phyloP scores from a whole-genome alignment of 2,888 invertebrate species.

The Drosophila paranaensis region DNA sequence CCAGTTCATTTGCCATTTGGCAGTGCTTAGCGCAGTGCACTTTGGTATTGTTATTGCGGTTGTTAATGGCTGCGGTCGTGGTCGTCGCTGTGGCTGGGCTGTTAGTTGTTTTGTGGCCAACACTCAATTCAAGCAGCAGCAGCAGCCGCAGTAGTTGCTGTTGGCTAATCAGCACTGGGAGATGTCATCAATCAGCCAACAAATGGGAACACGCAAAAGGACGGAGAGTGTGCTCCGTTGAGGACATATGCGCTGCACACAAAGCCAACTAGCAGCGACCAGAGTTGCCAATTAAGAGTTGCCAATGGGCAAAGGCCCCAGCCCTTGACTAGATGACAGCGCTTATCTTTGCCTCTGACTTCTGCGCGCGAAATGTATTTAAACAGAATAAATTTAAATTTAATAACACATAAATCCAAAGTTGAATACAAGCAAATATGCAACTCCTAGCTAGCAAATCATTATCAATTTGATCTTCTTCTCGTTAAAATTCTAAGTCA shows the following conservation, averaged over 20 bases:
- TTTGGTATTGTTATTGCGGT: conserved; percentile 40
- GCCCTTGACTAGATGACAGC: not conserved
- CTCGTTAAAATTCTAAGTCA: not conserved
- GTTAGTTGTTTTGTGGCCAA: conserved; percentile 34
- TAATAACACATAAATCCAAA: not conserved
- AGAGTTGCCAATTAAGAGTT: not conserved
- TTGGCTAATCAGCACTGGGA: conserved; percentile 47
- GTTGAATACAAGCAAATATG: not conserved
- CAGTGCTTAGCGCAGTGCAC: not conserved
- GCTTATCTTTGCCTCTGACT: not conserved
- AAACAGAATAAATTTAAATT: not conserved
- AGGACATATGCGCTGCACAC: not conserved
- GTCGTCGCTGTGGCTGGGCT: conserved; percentile 7
- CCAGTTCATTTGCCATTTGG: conserved; percentile 31
- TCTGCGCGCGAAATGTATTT: not conserved
- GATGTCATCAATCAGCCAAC: conserved; percentile 51
- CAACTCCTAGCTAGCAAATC: not conserved
- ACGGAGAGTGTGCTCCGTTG: not conserved
- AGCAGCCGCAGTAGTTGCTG: conserved; percentile 17
- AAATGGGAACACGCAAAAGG: conserved; percentile 2
- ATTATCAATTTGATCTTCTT: not conserved
- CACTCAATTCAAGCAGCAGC: conserved; percentile 53
- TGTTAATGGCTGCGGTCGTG: conserved; percentile 24
- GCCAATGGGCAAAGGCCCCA: not conserved
- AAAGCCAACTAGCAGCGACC: not conserved